Evolutionary conservation across 2,888 invertebrate species (phyloP), one percentile per base, ranked within the genome.

Genomic region (Drosophila yooni): DNA sequence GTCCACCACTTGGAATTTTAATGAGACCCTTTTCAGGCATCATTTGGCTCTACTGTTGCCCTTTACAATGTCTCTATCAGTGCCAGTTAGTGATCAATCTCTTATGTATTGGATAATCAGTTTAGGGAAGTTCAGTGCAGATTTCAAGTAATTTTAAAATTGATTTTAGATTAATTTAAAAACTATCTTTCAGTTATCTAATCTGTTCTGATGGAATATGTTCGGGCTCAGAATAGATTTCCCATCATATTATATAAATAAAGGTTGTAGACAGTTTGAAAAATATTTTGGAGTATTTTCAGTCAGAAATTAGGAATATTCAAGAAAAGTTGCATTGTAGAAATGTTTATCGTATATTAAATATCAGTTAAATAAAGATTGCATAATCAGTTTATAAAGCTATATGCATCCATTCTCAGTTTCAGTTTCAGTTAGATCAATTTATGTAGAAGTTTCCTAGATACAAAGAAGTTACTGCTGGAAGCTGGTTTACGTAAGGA

Each of bases 1-100:
- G 21, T 70, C 82, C 3, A 25, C 60, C 15, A 59, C 33, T 7
- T 83, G 87, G 87, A 51, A 51, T 2, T 77, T 83, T 51, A 64
- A 86, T 13, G 87, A 83, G 61, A 64, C 70, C 8, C 72, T 86
- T 15, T 83, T 74, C 50, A 62, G 64, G 18, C 87, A 83, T 59
- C 82, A 83, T 51, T 62, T 83, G 65, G 84, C 59, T 0, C 56
- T 83, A 1, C 13, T 83, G 31, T 15, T 83, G 33, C 84, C 84
- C 0, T 83, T 82, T 31, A 18, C 62, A 36, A 27, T 87, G 7
- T 70, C 80, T 18, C 25, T 86, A 2, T 3, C 69, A 21, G 82
- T 87, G 13, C 80, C 87, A 59, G 83, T 83, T 66, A 76, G 79
- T 63, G 13, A 21, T 13, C 15, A 15, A 38, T n/a, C n/a, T 6